Evolutionary conservation across 2,113 vertebrate genomes (phyloP), one percentile per base, ranked within the genome.

Genomic region (Chaetodon auriga): DNA sequence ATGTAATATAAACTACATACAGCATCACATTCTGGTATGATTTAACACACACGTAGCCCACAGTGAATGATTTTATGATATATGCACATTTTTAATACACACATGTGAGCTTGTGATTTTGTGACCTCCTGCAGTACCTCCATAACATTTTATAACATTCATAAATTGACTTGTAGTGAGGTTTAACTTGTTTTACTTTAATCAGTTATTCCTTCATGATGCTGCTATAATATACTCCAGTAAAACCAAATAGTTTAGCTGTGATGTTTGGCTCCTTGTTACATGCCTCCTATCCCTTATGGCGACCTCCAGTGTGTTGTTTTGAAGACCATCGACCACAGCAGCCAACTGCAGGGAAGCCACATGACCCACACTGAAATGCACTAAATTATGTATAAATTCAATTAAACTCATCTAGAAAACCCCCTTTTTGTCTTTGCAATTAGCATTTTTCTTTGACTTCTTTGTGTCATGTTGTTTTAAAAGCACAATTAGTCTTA

Each of bases 321-420:
- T 80, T 79, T 82, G 62, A 91, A 85, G 70, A 81, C 71, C 78
- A 80, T 77, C 46, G 53, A 90, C 78, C 83, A 75, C 53, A 81
- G 74, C 79, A 78, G 69, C 65, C 23, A 48, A 82, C 84, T 81
- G 80, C 81, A 85, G 80, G 73, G 74, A 68, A 80, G 79, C 84
- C 87, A 80, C 87, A 88, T 70, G 81, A 89, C 68, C 87, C 62
- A 36, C 49, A 78, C 70, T 83, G 35, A 89, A 81, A 87, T 68
- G 43, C 36, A 80, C 80, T 92, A 81, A 90, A 88, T 91, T 84
- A 88, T 92, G 83, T 75, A 91, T 91, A 82, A 62, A 92, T 83
- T 84, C 75, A 91, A 68, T 90, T 83, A 73, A 82, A 81, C 54
- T 84, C 63, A 49, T 81, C 30, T 36, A 68, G 14, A 82, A 75